Percentiles rank a stretch among this genome's conserved stretches.
Evolutionary conservation across 2,888 invertebrate genomes (phyloP).

Genomic region (Andrena marginata): DNA sequence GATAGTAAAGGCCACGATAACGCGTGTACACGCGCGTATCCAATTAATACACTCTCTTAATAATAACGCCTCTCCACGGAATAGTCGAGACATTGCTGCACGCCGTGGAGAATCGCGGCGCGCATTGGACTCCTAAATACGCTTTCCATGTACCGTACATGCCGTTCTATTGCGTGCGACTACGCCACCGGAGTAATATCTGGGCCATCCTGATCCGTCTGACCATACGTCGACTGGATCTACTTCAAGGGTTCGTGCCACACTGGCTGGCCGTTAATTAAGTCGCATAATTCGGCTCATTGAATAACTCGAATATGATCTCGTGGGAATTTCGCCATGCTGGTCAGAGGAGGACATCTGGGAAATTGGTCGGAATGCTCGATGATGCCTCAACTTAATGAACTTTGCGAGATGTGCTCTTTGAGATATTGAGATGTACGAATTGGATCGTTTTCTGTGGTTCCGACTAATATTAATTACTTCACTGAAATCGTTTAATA

Average conservation of each 20-base stretch:
- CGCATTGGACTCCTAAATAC: conserved; percentile 15
- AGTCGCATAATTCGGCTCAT: conserved; percentile 9
- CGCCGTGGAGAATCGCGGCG: not conserved
- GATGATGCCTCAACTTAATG: not conserved
- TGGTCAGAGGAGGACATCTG: not conserved
- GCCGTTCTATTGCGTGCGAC: not conserved
- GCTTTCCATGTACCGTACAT: conserved; percentile 16
- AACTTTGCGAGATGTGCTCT: not conserved
- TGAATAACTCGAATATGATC: conserved; percentile 11
- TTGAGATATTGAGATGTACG: not conserved
- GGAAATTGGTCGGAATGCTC: not conserved
- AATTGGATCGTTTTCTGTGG: not conserved
- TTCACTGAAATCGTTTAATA: too few relatives aligned
- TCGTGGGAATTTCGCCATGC: not conserved
- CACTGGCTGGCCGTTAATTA: not conserved
- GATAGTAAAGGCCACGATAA: not conserved
- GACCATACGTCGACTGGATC: not conserved
- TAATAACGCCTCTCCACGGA: conserved; percentile 2
- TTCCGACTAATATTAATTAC: too few relatives aligned
- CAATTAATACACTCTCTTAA: conserved; percentile 3
- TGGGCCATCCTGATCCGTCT: not conserved
- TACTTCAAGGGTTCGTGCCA: not conserved
- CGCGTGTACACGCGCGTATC: not conserved
- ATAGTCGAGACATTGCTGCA: not conserved
- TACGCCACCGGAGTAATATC: conserved; percentile 4